Evolutionary conservation across 2,113 vertebrate species (phyloP), one percentile per base, ranked within the genome.

Genomic region (Pterocles burchelli): DNA sequence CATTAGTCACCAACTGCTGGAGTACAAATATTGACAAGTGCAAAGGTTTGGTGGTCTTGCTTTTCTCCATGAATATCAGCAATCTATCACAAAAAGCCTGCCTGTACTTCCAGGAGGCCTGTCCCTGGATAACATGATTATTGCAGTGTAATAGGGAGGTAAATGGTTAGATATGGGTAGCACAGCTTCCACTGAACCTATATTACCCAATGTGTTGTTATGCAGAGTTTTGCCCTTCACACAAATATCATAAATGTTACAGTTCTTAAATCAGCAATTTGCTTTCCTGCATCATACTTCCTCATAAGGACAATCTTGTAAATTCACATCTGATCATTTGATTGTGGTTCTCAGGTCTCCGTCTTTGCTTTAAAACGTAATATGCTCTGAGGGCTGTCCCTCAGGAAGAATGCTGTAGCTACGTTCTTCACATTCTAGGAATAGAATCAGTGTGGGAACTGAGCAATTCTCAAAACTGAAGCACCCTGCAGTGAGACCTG

Each of bases 1-100:
- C 79, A 89, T 89, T 82, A 94, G 90, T 79, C 80, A 94, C 80
- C 77, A 81, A 24, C 84, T 88, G 83, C 86, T 93, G 61, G 58
- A 96, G 29, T 68, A 87, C 96, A 97, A 96, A 97, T 97, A 96
- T 95, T 96, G 95, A 97, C 95, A 94, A 94, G 93, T 84, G 76
- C 95, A 97, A 95, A 95, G 96, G 93, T 97, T 94, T 68, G 76
- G 85, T 94, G 88, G 95, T 96, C 95, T 94, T 92, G 88, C 88
- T 93, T 92, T 96, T 89, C 77, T 92, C 68, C 88, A 71, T 65
- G 83, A 92, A 61, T 89, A 93, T 72, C 93, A 95, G 65, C 92
- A 75, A 75, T 84, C 83, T 90, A 18, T 84, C 76, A 55, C 46
- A 86, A 51, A 90, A 88, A 91, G 43, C 48, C 38, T 85, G 83